phyloP scores from a whole-genome alignment of 2,888 invertebrate genomes.

The Drosophila algonquin region DNA sequence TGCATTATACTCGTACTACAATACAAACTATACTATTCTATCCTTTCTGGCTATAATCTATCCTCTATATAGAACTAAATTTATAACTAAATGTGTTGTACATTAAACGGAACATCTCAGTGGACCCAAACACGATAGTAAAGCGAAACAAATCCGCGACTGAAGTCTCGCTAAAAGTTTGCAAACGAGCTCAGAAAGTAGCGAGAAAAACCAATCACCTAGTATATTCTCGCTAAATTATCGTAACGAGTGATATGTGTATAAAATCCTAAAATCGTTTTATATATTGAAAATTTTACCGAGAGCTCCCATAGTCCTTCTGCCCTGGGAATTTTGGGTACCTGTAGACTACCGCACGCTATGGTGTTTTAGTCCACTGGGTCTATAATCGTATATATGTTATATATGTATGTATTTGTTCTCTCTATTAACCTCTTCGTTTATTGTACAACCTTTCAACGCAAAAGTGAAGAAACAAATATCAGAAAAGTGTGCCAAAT shows the following conservation, averaged over 20 bases:
- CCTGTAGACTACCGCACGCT: too few relatives aligned
- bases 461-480: slow-evolving; percentile 33
- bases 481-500: background rate
- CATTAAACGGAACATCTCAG: slow-evolving; percentile 39
- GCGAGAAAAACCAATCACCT: too few relatives aligned
- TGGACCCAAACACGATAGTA: background rate
- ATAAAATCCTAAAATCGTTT: too few relatives aligned
- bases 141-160: background rate
- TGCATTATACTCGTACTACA: slow-evolving; percentile 56
- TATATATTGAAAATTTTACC: too few relatives aligned
- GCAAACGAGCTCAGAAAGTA: background rate
- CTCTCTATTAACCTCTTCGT: background rate
- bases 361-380: background rate
- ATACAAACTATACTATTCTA: slow-evolving; percentile 35
- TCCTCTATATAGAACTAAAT: slow-evolving; percentile 46
- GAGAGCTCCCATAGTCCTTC: too few relatives aligned
- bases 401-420: slow-evolving; percentile 21
- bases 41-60: slow-evolving; percentile 57
- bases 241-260: too few relatives aligned
- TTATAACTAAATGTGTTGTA: slow-evolving; percentile 37
- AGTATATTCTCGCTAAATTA: too few relatives aligned
- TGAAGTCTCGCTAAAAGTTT: background rate
- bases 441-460: slow-evolving; percentile 28
- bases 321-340: too few relatives aligned
- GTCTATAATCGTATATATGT: background rate